Base-by-base conservation (phyloP, 2,888 invertebrate genomes). In the Xestia sexstrigata region DNA sequence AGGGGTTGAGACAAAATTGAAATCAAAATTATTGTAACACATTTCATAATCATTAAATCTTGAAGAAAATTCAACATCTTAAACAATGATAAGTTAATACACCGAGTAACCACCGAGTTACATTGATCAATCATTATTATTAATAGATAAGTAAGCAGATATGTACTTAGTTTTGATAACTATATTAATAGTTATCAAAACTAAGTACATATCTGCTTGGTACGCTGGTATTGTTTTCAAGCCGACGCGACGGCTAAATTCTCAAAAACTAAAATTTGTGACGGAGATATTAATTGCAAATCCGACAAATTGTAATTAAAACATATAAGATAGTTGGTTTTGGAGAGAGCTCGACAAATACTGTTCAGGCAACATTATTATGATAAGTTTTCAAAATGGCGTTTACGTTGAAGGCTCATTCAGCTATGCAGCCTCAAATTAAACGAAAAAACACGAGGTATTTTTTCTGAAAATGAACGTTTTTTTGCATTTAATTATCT, bases 231-330 rank as follows among this genome's bases (percentile, higher is more conserved):
- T 26, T 35, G n/a, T 58, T 26, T 20, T n/a, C 72, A 26, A 70
- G 1, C n/a, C n/a, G n/a, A n/a, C n/a, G n/a, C 26, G 7, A 26
- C 9, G 8, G 4, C 17, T 30, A n/a, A 45, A 49, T 42, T 23
- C 26, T 23, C 11, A 74, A 52, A 45, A 52, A 30, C 30, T n/a
- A 6, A 58, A 58, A 74, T 42, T 39, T 39, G 13, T 55, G 47
- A 63, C 15, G 30, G 15, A 55, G 30, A 49, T 60, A 49, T 75
- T 49, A 70, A 79, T 80, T 66, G 45, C 11, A 55, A 79, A 79
- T 74, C 23, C 20, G 49, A 70, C 66, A 69, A 73, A 65, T 49
- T 69, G 49, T 35, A 69, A 78, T 69, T 65, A 68, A 72, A 78
- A 78, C 65, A 62, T 23, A 47, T 60, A 23, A 26, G 47, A n/a